Evolutionary conservation across 2,888 invertebrate genomes (phyloP), one percentile per base, ranked within the genome.

Genomic region (Lobophora halterata): DNA sequence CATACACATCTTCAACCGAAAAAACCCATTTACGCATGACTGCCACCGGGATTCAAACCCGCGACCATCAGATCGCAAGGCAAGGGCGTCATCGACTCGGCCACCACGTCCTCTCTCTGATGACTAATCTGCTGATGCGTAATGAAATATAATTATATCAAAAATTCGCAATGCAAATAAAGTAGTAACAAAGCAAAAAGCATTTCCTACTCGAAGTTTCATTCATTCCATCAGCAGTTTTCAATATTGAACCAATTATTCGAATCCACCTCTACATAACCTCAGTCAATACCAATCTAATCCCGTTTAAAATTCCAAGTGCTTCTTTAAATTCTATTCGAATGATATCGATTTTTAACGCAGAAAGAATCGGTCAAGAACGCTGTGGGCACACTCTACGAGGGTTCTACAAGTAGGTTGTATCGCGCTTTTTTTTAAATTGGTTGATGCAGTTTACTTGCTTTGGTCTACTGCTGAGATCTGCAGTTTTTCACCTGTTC

Each of bases 231-330:
- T 18, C 18, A 26, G 34, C 34, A 31, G 23, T 24, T 30, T 33
- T 20, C 39, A 34, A 33, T 41, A 32, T 37, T 21, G 17, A 36
- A 36, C 32, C 38, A 41, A 49, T 47, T 45, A 49, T 44, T 39
- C 46, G 30, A 24, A 42, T 39, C 32, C 30, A 36, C 40, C 36
- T 21, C 26, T 46, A 37, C 43, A 46, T 49, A 42, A 45, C 50
- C 45, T 45, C 42, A 46, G 48, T 48, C 42, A 52, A 38, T 38
- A 37, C 38, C 44, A 44, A 49, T 46, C 44, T 37, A 48, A 48
- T 38, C 35, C 27, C 35, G 46, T 42, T 53, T 48, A 40, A 53
- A 53, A 48, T 42, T 50, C 44, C 23, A 25, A 49, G 39, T 31
- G 46, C 41, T 48, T 46, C 42, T 46, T 52, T 35, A 46, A 35